A percentile compares a stretch with the other conserved stretches of the same genome.
phyloP scores from a whole-genome alignment of 2,113 vertebrate genomes.

The Vidua chalybeata region DNA sequence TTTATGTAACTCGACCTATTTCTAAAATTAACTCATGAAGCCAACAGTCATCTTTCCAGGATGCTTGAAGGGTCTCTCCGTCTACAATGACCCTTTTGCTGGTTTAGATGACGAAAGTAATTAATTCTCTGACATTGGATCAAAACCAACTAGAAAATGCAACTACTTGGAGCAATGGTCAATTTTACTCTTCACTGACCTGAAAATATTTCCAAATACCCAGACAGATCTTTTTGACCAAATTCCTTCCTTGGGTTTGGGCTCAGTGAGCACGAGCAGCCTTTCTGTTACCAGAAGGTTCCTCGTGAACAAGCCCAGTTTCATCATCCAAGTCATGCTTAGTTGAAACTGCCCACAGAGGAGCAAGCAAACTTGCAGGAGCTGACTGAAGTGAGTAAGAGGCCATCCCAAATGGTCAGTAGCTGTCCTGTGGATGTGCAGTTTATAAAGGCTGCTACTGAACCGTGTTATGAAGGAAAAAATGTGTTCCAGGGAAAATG shows the following conservation, averaged over 20 bases:
- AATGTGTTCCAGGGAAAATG: not conserved
- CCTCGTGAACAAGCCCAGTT: fast-evolving
- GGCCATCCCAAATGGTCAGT: not conserved
- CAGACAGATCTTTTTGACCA: not conserved
- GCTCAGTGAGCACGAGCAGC: not conserved
- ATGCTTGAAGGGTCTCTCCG: not conserved
- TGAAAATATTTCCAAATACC: not conserved
- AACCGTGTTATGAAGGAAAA: not conserved
- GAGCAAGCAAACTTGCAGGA: not conserved
- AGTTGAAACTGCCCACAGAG: not conserved
- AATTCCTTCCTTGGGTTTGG: not conserved
- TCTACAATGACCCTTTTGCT: not conserved
- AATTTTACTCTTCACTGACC: not conserved
- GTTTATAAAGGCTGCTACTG: not conserved
- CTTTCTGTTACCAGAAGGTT: not conserved
- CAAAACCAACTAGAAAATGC: not conserved
- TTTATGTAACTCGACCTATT: not conserved
- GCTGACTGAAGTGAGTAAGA: not conserved
- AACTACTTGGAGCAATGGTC: not conserved
- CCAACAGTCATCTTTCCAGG: not conserved
- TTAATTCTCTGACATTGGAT: not conserved
- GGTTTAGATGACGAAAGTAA: not conserved
- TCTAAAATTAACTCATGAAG: not conserved
- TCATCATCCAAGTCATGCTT: not conserved
- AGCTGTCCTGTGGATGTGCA: not conserved